A percentile compares a stretch with the other conserved stretches of the same genome.
Evolutionary conservation across 2,113 vertebrate genomes (phyloP).

Genomic region (Bufo gargarizans): DNA sequence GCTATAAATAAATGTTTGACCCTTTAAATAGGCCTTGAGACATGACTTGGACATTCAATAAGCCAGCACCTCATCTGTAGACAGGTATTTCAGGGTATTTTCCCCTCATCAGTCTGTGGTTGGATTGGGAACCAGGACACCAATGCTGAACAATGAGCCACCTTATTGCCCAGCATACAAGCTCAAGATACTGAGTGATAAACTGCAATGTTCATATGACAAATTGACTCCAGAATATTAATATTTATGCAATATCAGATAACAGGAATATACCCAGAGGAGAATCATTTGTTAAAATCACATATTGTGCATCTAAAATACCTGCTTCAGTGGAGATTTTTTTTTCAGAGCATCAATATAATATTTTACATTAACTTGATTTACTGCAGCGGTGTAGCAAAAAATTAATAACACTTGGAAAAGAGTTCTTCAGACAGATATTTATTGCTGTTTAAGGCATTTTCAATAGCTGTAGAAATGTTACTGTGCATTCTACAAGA

Average conservation of each 20-base stretch:
- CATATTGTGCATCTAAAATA: constrained; percentile 27
- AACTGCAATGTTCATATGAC: constrained; percentile 1
- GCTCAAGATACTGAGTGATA: constrained; percentile 11
- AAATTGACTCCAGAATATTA: constrained; percentile 12
- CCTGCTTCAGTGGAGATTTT: neutral
- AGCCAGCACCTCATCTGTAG: too few species aligned
- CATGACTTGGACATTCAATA: too few species aligned
- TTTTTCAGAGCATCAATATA: constrained; percentile 2
- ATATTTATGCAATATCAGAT: constrained; percentile 25
- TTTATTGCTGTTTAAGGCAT: constrained; percentile 28
- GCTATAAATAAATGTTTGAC: too few species aligned
- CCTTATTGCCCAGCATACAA: neutral
- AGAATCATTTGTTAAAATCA: constrained; percentile 27
- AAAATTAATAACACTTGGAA: constrained; percentile 17
- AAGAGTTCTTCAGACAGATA: constrained; percentile 13
- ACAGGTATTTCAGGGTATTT: too few species aligned
- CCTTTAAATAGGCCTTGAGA: too few species aligned
- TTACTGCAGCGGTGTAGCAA: neutral
- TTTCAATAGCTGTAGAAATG: constrained; percentile 11
- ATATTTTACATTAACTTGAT: constrained; percentile 32
- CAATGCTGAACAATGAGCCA: too few species aligned
- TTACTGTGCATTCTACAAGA: neutral
- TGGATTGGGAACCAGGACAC: too few species aligned
- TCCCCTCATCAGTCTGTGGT: too few species aligned
- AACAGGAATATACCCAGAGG: neutral